These are phyloP conservation scores for Plagodis dolabraria DNA, from an alignment of 2,888 invertebrate genomes.

Conservation along the genomic window DNA sequence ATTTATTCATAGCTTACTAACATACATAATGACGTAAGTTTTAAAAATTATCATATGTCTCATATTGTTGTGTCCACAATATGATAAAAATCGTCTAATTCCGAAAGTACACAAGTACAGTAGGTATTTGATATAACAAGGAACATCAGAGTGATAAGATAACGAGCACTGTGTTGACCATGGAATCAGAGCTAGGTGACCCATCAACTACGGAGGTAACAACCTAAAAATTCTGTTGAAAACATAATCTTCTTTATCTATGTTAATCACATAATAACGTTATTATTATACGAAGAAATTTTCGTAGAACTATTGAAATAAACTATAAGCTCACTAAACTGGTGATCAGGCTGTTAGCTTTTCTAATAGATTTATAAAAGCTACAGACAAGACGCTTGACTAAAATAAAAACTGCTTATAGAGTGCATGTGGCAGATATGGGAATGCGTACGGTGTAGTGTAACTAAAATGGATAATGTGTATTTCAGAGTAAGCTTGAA, in stretches of 20 bases:
- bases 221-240: not conserved
- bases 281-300: slow-evolving; percentile 3
- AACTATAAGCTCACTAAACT: slow-evolving; percentile 1
- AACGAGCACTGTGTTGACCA: slow-evolving; percentile 26
- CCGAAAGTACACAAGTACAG: slow-evolving; percentile 29
- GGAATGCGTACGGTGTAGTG: too few species aligned
- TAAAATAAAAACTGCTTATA: too few species aligned
- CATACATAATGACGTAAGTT: slow-evolving; percentile 16
- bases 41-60: slow-evolving; percentile 24
- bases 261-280: slow-evolving; percentile 11
- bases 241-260: not conserved
- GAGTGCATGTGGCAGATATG: too few species aligned
- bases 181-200: slow-evolving; percentile 26
- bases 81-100: slow-evolving; percentile 38
- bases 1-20: slow-evolving; percentile 18
- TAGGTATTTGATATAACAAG: slow-evolving; percentile 30
- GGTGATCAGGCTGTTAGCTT: not conserved
- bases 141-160: slow-evolving; percentile 34
- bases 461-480: too few species aligned
- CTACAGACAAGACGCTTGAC: too few species aligned
- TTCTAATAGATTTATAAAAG: too few species aligned
- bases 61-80: slow-evolving; percentile 29
- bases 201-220: slow-evolving; percentile 5
- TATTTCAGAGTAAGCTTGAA: too few species aligned
- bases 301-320: not conserved